These are phyloP conservation scores for Resseliella maxima DNA, from an alignment of 2,888 invertebrate species.

Conservation along the genomic window DNA sequence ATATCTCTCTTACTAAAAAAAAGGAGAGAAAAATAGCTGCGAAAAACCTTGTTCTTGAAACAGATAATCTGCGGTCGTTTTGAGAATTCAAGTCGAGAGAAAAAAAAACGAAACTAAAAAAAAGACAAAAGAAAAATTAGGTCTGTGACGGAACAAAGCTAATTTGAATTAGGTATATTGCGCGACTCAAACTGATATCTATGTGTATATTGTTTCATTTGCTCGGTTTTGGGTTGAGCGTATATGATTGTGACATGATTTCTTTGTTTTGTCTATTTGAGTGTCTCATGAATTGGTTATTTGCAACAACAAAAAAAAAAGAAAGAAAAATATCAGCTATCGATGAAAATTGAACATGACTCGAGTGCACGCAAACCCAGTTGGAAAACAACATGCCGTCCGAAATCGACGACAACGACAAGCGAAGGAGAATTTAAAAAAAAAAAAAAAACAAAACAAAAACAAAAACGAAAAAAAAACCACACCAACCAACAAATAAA, in stretches of 20 bases:
- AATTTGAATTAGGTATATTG: not conserved
- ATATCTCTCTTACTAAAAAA: too few species aligned
- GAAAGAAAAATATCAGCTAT: not conserved
- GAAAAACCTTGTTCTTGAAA: not conserved
- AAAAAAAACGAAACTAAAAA: too few species aligned
- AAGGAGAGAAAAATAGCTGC: too few species aligned
- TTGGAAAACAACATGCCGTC: not conserved
- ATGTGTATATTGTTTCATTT: not conserved
- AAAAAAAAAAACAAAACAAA: not conserved
- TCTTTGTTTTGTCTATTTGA: constrained; percentile 39
- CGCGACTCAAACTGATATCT: not conserved
- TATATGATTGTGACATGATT: constrained; percentile 15
- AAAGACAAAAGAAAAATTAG: too few species aligned
- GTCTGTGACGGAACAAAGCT: not conserved
- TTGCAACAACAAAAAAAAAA: not conserved
- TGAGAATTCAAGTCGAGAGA: not conserved
- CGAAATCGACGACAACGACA: not conserved
- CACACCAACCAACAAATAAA: not conserved
- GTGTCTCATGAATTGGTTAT: constrained; percentile 1
- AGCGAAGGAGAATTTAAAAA: too few species aligned
- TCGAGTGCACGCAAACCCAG: constrained; percentile 6
- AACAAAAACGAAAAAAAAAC: too few species aligned
- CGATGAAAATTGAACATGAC: constrained; percentile 24
- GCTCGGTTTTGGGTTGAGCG: not conserved
- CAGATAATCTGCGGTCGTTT: not conserved